A percentile compares a stretch with the other conserved stretches of the same genome.
Conservation (phyloP, 2,888 invertebrate genomes). For the Drosophila infuscata region DNA sequence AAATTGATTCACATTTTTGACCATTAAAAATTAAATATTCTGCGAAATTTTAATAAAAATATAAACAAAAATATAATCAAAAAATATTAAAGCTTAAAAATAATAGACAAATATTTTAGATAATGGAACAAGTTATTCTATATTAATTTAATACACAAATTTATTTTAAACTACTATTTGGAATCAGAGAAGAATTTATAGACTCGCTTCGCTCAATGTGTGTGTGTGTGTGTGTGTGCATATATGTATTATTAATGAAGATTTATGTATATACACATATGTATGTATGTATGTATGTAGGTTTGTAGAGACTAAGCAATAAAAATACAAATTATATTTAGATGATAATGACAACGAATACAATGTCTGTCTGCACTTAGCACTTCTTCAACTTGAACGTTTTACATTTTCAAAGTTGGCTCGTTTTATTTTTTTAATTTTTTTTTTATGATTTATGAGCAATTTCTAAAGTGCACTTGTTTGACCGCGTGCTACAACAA, state of each 20-base stretch:
- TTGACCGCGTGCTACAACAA: conserved; percentile 80
- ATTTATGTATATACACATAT: background rate
- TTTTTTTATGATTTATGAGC: conserved; percentile 76
- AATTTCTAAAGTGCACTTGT: conserved; percentile 83
- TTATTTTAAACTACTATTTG: background rate
- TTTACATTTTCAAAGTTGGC: conserved; percentile 50
- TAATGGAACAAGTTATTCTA: background rate
- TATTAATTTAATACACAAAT: conserved; percentile 1
- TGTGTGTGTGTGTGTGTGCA: background rate
- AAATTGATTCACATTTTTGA: background rate
- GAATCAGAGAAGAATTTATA: background rate
- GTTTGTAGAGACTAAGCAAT: conserved; percentile 43
- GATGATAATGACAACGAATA: conserved; percentile 59
- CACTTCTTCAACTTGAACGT: conserved; percentile 68
- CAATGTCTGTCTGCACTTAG: conserved; percentile 65
- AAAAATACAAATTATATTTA: conserved; percentile 46
- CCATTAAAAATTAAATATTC: background rate
- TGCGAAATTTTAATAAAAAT: too few relatives aligned
- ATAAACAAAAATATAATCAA: background rate
- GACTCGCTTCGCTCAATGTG: background rate
- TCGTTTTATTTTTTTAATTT: conserved; percentile 43
- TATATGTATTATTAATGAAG: background rate
- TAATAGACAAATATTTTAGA: background rate
- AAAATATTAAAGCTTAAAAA: background rate
- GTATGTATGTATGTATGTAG: background rate